These are phyloP conservation scores for Holacanthella duospinosa DNA, from an alignment of 2,888 invertebrate genomes.

Conservation along the genomic window DNA sequence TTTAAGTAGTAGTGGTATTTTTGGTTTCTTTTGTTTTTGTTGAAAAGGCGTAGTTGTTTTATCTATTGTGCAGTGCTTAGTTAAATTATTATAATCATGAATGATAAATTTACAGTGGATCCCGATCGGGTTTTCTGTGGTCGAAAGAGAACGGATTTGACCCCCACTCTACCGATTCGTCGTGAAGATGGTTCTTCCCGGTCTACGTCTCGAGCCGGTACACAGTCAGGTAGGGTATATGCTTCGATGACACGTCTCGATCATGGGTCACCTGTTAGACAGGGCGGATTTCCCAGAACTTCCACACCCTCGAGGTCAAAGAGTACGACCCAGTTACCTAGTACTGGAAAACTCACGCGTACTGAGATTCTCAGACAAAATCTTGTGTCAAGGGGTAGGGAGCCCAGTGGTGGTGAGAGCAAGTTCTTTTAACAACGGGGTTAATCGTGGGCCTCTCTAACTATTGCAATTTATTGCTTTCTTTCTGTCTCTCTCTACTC, in stretches of 20 bases:
- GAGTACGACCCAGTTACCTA: conserved; percentile 33
- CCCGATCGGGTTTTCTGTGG: conserved; percentile 29
- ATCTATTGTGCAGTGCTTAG: not conserved
- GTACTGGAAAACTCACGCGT: conserved; percentile 31
- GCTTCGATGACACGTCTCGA: conserved; percentile 38
- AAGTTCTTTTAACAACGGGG: not conserved
- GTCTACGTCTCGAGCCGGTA: conserved; percentile 19
- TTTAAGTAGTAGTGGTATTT: no score
- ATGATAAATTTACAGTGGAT: conserved; percentile 6
- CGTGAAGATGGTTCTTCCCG: conserved; percentile 21
- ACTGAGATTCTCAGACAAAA: conserved; percentile 36
- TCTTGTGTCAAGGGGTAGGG: conserved; percentile 25
- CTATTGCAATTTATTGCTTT: no score
- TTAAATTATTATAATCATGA: no score
- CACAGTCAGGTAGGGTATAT: conserved; percentile 31
- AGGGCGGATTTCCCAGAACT: conserved; percentile 18
- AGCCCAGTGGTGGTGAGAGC: conserved; percentile 6
- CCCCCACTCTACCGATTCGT: conserved; percentile 35
- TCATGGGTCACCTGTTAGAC: conserved; percentile 18
- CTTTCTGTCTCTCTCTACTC: no score
- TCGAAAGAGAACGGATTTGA: conserved; percentile 34
- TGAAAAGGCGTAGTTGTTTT: not conserved
- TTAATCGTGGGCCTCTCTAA: no score
- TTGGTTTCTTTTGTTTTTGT: not conserved
- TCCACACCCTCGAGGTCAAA: conserved; percentile 22